Evolutionary conservation across 2,888 invertebrate species (phyloP).

Genomic region (Lithophane leautieri): DNA sequence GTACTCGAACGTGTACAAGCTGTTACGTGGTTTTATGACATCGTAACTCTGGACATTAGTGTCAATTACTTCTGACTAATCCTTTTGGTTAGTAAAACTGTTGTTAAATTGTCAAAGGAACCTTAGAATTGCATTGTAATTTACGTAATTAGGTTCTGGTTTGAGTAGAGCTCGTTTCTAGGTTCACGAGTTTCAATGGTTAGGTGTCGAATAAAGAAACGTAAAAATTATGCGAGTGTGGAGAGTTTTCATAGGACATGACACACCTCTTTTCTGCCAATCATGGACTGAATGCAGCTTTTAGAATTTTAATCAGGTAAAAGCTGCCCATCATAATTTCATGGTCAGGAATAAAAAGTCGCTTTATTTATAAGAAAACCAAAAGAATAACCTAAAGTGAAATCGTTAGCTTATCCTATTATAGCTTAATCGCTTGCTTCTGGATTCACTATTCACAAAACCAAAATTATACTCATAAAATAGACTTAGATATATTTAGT

Average conservation of each 20-base stretch:
- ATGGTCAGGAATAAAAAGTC: neutral
- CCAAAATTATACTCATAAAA: neutral
- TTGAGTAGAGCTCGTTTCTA: neutral
- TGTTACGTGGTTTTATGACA: slow-evolving; percentile 55
- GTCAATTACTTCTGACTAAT: slow-evolving; percentile 54
- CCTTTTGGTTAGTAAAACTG: slow-evolving; percentile 27
- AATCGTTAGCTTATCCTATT: neutral
- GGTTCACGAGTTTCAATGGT: neutral
- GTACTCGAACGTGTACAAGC: slow-evolving; percentile 51
- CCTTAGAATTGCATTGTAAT: slow-evolving; percentile 6
- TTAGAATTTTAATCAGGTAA: neutral
- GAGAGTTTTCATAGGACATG: neutral
- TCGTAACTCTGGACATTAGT: slow-evolving; percentile 61
- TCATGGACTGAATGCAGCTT: rapidly evolving
- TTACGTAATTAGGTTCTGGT: slow-evolving; percentile 6
- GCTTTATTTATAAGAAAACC: neutral
- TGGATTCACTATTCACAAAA: neutral
- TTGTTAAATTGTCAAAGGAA: slow-evolving; percentile 11
- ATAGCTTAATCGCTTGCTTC: neutral
- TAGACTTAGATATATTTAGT: too few species aligned
- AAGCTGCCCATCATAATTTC: neutral
- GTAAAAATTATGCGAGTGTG: neutral
- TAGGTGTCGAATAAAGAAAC: neutral
- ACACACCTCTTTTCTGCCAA: neutral
- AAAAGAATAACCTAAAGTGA: neutral